phyloP scores from a whole-genome alignment of 2,113 vertebrate species.

The Oncorhynchus mykiss region DNA sequence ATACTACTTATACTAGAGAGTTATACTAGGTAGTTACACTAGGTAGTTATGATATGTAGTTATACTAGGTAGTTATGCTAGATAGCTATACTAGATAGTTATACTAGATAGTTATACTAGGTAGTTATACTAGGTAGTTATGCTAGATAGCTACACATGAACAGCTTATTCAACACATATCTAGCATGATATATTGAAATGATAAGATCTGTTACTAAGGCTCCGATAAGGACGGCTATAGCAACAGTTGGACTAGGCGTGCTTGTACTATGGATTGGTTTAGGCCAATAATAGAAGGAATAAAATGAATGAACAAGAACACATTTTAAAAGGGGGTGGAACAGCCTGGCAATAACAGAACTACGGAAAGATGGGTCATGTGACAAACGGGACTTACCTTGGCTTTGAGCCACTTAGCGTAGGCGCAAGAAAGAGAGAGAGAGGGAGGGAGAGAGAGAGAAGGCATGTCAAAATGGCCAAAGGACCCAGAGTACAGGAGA shows the following conservation, averaged over 20 bases:
- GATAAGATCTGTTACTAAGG: not conserved
- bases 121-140: not conserved
- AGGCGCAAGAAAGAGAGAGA: slow-evolving; percentile 78
- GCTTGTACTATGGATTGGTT: not conserved
- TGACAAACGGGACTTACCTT: slow-evolving; percentile 94
- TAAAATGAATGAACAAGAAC: slow-evolving; percentile 52
- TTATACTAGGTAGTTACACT: no score
- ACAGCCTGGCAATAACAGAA: slow-evolving; percentile 72
- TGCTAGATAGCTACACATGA: not conserved
- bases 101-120: no score
- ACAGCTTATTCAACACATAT: not conserved
- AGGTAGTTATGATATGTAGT: no score
- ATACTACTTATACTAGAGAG: no score
- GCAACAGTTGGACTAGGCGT: not conserved
- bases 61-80: no score
- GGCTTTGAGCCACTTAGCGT: slow-evolving; percentile 99
- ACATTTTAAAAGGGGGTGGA: slow-evolving; percentile 42
- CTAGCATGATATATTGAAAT: not conserved
- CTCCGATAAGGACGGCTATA: not conserved
- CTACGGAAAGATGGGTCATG: slow-evolving; percentile 77
- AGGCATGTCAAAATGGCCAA: slow-evolving; percentile 77
- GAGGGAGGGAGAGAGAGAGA: slow-evolving; percentile 74
- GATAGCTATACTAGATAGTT: no score
- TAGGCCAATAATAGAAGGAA: slow-evolving; percentile 9
- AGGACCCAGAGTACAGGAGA: slow-evolving; percentile 40